phyloP scores from a whole-genome alignment of 2,797 vertebrate species.

The Garrulus glandarius region DNA sequence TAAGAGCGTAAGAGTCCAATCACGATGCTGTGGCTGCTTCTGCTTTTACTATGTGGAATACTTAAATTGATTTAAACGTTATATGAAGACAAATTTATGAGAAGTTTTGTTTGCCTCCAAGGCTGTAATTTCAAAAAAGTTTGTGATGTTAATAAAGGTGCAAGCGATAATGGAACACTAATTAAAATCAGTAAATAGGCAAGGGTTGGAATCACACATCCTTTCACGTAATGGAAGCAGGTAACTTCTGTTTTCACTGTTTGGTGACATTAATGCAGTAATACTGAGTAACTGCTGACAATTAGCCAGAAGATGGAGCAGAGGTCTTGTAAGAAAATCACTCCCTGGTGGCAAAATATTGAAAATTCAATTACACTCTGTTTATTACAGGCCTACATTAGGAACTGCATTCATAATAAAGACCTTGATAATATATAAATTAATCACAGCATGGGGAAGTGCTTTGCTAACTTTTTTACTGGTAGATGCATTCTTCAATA shows the following conservation, averaged over 20 bases:
- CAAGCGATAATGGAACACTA: constrained; percentile 2
- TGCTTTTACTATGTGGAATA: not conserved
- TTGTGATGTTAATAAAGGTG: not conserved
- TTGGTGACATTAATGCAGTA: constrained; percentile 72
- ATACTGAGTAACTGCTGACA: constrained; percentile 76
- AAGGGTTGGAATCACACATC: not conserved
- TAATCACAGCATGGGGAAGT: constrained; percentile 77
- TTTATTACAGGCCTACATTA: constrained; percentile 79
- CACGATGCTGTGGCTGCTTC: not conserved
- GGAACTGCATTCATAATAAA: constrained; percentile 79
- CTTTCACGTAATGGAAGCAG: constrained; percentile 11
- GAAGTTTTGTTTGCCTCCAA: not conserved
- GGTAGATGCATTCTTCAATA: constrained; percentile 62
- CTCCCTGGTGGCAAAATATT: constrained; percentile 79
- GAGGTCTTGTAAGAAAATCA: constrained; percentile 78
- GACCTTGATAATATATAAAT: constrained; percentile 80
- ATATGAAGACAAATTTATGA: not conserved
- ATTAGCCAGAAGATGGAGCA: constrained; percentile 81
- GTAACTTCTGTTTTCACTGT: constrained; percentile 35
- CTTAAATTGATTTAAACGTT: not conserved
- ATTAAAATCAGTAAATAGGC: constrained; percentile 11
- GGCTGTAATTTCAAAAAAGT: not conserved
- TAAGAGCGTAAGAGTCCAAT: not conserved
- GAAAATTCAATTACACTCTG: constrained; percentile 84
- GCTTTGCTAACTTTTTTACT: constrained; percentile 72